Evolutionary conservation across 2,888 invertebrate genomes (phyloP).

Genomic region (Noctua janthina): DNA sequence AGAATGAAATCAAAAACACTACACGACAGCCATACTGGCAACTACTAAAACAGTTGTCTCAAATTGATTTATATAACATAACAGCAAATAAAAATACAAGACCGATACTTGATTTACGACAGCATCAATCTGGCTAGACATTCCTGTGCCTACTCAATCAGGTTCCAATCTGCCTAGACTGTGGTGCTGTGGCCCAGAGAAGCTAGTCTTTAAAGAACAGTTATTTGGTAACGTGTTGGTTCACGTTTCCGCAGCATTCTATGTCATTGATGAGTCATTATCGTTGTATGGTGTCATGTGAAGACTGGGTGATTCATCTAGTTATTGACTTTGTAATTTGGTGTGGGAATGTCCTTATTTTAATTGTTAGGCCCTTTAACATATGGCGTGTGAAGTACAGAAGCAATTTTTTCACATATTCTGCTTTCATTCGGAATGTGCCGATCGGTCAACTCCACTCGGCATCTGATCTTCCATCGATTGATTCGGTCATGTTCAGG

Average conservation of each 20-base stretch:
- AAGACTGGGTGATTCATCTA: conserved; percentile 53
- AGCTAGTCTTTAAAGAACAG: conserved; percentile 39
- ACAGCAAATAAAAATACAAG: conserved; percentile 33
- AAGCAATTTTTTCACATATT: background rate
- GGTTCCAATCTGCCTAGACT: conserved; percentile 51
- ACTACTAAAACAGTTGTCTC: conserved; percentile 11
- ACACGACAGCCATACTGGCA: background rate
- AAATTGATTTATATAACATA: conserved; percentile 21
- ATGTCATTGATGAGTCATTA: conserved; percentile 60
- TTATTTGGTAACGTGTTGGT: conserved; percentile 56
- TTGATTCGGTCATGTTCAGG: background rate
- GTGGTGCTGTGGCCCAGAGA: conserved; percentile 4
- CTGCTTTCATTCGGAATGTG: background rate
- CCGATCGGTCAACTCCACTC: background rate
- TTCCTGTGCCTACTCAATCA: conserved; percentile 52
- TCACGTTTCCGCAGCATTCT: conserved; percentile 53
- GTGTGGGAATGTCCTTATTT: conserved; percentile 31
- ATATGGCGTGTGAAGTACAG: background rate
- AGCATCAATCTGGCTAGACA: conserved; percentile 23
- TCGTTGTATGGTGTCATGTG: conserved; percentile 56
- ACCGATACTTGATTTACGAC: conserved; percentile 41
- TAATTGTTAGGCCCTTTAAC: background rate
- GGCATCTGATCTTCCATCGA: background rate
- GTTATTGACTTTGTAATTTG: conserved; percentile 10
- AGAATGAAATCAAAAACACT: background rate